phyloP scores from a whole-genome alignment of 2,888 invertebrate genomes.

The Orthosia gracilis region DNA sequence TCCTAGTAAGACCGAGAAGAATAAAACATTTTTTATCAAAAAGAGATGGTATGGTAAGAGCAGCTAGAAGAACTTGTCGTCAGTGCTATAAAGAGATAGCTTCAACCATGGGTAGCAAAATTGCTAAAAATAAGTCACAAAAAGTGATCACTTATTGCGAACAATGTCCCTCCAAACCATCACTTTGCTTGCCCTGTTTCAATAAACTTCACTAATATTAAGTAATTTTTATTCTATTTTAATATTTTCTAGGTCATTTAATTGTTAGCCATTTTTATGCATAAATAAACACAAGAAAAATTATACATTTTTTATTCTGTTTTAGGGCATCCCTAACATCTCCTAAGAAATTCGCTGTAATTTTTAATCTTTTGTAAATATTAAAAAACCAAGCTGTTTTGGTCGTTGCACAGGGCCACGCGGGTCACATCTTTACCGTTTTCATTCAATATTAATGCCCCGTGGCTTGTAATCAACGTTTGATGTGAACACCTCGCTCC shows the following conservation, averaged over 20 bases:
- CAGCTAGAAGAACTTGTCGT: conserved; percentile 26
- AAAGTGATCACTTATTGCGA: conserved; percentile 19
- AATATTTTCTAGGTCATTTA: conserved; percentile 4
- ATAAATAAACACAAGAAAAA: conserved; percentile 9
- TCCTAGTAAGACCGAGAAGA: conserved; percentile 21
- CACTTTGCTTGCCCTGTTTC: conserved; percentile 10
- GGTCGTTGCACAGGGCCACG: conserved; percentile 26
- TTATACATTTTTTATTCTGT: conserved; percentile 3
- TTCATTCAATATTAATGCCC: conserved; percentile 39
- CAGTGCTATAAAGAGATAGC: conserved; percentile 14
- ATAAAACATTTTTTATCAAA: conserved; percentile 24
- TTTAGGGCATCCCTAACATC: conserved; percentile 9
- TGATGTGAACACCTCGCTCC: conserved; percentile 18
- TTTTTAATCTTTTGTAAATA: conserved; percentile 18
- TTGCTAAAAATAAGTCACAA: conserved; percentile 29
- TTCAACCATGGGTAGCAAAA: conserved; percentile 24
- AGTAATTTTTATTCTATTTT: not conserved
- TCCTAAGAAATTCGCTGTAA: conserved; percentile 15
- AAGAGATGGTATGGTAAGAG: conserved; percentile 20
- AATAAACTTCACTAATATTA: not conserved
- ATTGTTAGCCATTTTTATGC: conserved; percentile 4
- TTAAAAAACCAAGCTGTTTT: conserved; percentile 25
- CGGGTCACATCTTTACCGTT: conserved; percentile 41
- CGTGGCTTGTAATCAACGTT: conserved; percentile 43
- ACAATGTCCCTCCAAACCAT: conserved; percentile 10